Evolutionary conservation across 2,113 vertebrate genomes (phyloP).

Genomic region (Bos javanicus): DNA sequence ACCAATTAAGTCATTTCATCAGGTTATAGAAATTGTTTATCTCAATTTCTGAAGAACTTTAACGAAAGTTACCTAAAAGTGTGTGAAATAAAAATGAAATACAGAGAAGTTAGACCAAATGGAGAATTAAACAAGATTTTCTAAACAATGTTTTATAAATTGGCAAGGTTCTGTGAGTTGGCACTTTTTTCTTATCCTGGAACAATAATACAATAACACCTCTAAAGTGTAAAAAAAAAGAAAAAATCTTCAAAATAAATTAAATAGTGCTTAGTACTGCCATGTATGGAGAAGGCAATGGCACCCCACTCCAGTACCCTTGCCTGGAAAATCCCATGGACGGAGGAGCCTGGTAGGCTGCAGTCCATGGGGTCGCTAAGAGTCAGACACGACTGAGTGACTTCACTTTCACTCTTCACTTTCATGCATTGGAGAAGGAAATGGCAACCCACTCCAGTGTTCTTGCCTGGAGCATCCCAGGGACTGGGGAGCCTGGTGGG

Average conservation of each 20-base stretch:
- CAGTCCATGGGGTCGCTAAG: too few relatives aligned
- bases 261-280: neutral
- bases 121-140: constrained; percentile 13
- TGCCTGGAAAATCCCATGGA: too few relatives aligned
- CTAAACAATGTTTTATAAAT: constrained; percentile 27
- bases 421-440: too few relatives aligned
- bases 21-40: constrained; percentile 18
- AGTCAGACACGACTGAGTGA: too few relatives aligned
- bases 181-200: constrained; percentile 34
- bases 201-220: constrained; percentile 33
- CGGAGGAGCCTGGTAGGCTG: too few relatives aligned
- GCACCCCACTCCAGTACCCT: too few relatives aligned
- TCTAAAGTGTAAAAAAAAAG: constrained; percentile 22
- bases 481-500: too few relatives aligned
- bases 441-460: too few relatives aligned
- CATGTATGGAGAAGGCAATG: neutral
- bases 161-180: constrained; percentile 26
- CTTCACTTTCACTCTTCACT: too few relatives aligned
- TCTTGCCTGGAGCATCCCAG: too few relatives aligned
- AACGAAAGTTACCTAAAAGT: neutral
- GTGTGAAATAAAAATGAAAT: constrained; percentile 8
- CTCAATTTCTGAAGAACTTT: constrained; percentile 34
- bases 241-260: constrained; percentile 29
- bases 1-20: constrained; percentile 27
- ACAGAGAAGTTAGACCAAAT: neutral